Evolutionary conservation across 2,797 vertebrate genomes (phyloP), one percentile per base, ranked within the genome.

Genomic region (Clarias pachynema): DNA sequence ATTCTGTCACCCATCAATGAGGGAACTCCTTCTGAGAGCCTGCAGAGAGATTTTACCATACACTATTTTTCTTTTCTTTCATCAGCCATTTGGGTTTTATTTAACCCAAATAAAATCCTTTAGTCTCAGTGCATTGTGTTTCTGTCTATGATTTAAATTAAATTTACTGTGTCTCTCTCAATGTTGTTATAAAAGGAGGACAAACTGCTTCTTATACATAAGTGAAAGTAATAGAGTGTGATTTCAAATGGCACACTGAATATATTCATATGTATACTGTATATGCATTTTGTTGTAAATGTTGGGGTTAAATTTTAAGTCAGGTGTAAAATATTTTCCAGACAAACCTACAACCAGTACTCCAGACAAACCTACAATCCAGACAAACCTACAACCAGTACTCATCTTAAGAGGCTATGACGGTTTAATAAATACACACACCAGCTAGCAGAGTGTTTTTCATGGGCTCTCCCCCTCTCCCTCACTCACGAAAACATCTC

Each of bases 1-100:
- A 93, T 93, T 92, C 90, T 89, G 92, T 90, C 91, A 91, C 89
- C 92, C 93, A 93, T 93, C 93, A 93, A 87, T 87, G 90, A 89
- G 87, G 92, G 91, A 92, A 91, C 91, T 84, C 93, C 90, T 86
- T 49, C 78, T 70, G 83, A 81, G 77, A 83, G 87, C 63, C 63
- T 83, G 84, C 59, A 65, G 88, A 74, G 44, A 70, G 89, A 87
- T 90, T 86, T 88, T 74, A 69, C 83, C 53, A 20, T 80, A 70
- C 85, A 90, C 79, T 91, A 92, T 92, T 93, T 88, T 89, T 77
- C 2, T 16, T 44, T 44, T 5, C 40, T 79, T 79, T 53, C 85
- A 63, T 89, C 89, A 56, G 18, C 69, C n/a, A n/a, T n/a, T n/a
- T n/a, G n/a, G n/a, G n/a, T n/a, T n/a, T n/a, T n/a, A n/a, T n/a